Percentiles rank a stretch among this genome's conserved stretches.
Conservation (phyloP, 2,797 vertebrate species). For the Alauda arvensis region DNA sequence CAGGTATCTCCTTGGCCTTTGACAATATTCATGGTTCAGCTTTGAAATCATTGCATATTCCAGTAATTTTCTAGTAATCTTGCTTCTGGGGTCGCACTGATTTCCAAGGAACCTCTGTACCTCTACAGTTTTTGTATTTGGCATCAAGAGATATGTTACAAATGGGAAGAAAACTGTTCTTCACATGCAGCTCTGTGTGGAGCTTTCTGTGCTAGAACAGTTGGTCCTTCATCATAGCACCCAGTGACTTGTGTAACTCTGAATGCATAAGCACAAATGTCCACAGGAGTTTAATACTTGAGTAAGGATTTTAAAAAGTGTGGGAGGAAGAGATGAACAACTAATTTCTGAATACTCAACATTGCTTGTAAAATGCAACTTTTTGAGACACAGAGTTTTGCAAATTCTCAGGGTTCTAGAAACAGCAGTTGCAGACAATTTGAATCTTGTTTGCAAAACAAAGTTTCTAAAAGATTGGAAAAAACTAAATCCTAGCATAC, state of each 20-base stretch:
- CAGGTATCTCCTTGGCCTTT: not conserved
- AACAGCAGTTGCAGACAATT: not conserved
- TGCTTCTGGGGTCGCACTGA: not conserved
- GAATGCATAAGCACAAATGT: not conserved
- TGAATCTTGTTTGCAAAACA: not conserved
- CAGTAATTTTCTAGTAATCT: not conserved
- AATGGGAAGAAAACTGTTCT: not conserved
- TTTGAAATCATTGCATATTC: not conserved
- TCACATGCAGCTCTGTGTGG: not conserved
- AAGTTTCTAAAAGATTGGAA: not conserved
- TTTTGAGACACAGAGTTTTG: not conserved
- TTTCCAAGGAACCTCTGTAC: not conserved
- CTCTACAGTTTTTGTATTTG: not conserved
- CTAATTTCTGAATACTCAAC: not conserved
- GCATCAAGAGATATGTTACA: not conserved
- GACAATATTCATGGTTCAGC: not conserved
- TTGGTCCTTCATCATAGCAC: not conserved
- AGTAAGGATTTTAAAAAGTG: not conserved
- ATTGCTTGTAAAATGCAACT: not conserved
- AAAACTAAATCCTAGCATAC: not conserved
- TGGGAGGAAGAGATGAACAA: not conserved
- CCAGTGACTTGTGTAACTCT: not conserved
- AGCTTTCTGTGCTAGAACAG: not conserved
- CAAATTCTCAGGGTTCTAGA: slow-evolving; percentile 5
- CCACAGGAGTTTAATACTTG: not conserved